phyloP scores from a whole-genome alignment of 2,797 vertebrate species.

The Ibycter americanus region DNA sequence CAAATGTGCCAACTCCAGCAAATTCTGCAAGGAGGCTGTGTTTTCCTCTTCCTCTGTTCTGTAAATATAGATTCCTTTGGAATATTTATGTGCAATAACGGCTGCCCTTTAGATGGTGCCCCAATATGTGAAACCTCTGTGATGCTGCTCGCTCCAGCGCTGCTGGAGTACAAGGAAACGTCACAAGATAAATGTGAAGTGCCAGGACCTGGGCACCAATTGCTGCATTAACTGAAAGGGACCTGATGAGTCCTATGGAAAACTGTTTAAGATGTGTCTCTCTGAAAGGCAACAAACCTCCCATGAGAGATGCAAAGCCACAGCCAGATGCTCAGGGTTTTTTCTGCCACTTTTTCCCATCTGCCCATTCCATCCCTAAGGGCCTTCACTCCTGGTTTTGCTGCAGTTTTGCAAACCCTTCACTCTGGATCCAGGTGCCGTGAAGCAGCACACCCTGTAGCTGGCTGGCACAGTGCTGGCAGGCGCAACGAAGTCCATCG shows the following conservation, averaged over 20 bases:
- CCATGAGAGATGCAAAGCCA: neutral
- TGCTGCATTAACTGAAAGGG: neutral
- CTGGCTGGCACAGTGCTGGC: neutral
- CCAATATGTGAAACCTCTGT: neutral
- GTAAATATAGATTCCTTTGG: neutral
- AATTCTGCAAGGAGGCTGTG: neutral
- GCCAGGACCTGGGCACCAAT: neutral
- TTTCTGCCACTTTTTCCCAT: neutral
- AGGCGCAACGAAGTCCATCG: rapidly evolving
- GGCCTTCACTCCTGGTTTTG: neutral
- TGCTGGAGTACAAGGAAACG: neutral
- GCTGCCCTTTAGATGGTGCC: neutral
- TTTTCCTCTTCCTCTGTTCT: neutral
- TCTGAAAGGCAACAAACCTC: neutral
- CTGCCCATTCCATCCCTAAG: neutral
- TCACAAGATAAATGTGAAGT: neutral
- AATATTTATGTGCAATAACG: neutral
- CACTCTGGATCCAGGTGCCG: neutral
- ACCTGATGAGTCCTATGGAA: neutral
- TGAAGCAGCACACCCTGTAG: neutral
- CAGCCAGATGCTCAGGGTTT: neutral
- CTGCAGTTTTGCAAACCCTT: neutral
- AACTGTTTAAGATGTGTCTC: neutral
- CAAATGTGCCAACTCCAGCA: neutral
- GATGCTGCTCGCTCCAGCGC: rapidly evolving